These are phyloP conservation scores for Anabas testudineus DNA, from an alignment of 2,797 vertebrate genomes.

Conservation along the genomic window DNA sequence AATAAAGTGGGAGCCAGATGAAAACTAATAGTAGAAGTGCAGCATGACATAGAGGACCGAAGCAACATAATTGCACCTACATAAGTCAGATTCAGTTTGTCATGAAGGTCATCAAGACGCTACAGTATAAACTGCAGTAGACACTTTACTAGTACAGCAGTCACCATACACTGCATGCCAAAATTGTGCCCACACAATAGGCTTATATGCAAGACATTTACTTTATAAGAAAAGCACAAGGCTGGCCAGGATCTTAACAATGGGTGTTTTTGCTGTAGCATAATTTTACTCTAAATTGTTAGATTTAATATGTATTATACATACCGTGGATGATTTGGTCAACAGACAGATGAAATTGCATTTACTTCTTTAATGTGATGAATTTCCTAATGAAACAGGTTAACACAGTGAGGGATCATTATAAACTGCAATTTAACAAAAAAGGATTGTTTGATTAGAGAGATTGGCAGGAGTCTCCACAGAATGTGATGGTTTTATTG, in stretches of 20 bases:
- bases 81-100: constrained; percentile 13
- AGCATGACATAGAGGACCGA: constrained; percentile 30
- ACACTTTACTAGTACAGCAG: neutral
- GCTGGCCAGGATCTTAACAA: too few species aligned
- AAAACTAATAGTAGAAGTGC: constrained; percentile 26
- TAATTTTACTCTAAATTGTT: neutral
- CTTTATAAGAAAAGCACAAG: neutral
- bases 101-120: constrained; percentile 10
- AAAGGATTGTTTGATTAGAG: neutral
- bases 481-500: constrained; percentile 4
- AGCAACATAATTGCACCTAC: constrained; percentile 30
- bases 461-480: neutral
- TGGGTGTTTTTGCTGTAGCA: neutral
- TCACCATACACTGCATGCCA: neutral
- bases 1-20: constrained; percentile 7
- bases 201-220: constrained; percentile 2
- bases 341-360: neutral
- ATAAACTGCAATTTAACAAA: neutral
- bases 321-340: neutral
- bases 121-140: neutral
- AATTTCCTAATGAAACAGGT: neutral
- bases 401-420: neutral
- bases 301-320: neutral
- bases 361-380: neutral
- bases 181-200: neutral